Conservation (phyloP, 2,888 invertebrate genomes). For the Cordilura impudica region DNA sequence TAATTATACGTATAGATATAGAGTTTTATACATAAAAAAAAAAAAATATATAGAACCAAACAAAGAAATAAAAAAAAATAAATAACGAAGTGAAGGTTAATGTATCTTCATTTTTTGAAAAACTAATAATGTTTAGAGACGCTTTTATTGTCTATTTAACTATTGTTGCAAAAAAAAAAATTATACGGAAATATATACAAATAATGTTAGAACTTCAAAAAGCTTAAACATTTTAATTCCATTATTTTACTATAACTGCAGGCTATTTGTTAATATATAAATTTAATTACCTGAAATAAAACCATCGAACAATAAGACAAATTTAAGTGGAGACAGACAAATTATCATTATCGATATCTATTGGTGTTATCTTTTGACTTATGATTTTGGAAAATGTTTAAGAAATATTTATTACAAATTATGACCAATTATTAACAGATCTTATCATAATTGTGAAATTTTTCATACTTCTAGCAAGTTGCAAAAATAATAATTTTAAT, state of each 20-base stretch:
- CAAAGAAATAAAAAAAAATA: background rate
- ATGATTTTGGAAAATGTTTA: background rate
- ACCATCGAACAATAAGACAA: background rate
- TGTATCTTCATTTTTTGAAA: background rate
- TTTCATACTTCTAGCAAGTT: no score
- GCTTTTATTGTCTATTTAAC: background rate
- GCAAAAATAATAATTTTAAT: no score
- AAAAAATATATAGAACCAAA: background rate
- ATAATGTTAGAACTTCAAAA: background rate
- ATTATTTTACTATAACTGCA: background rate
- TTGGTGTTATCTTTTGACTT: constrained; percentile 8
- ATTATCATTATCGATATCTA: background rate
- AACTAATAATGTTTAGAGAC: background rate
- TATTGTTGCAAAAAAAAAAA: background rate
- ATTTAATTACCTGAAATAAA: constrained; percentile 1
- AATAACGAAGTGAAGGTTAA: background rate
- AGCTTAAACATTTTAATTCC: background rate
- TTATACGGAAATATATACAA: background rate
- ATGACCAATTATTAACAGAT: background rate
- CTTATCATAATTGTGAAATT: background rate
- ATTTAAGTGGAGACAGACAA: background rate
- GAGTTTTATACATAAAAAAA: background rate
- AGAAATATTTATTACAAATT: background rate
- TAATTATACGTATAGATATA: background rate
- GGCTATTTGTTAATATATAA: constrained; percentile 26